These are phyloP conservation scores for Dipodomys stephensi DNA, from an alignment of 2,113 vertebrate genomes.

Conservation along the genomic window DNA sequence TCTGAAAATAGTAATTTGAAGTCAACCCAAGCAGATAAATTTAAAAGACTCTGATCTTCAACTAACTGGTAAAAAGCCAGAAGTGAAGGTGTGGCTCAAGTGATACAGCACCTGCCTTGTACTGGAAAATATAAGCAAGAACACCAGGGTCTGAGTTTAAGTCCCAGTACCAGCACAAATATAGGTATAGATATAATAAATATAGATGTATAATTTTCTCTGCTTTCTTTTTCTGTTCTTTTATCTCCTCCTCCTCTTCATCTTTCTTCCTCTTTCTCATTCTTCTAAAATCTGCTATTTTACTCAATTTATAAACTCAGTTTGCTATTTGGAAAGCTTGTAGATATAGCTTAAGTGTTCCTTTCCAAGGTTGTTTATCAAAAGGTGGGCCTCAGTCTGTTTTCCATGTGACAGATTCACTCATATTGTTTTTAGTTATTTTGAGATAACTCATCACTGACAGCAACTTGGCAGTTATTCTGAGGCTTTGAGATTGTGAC, in stretches of 20 bases:
- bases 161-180: no score
- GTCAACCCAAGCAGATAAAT: no score
- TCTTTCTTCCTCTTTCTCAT: not conserved
- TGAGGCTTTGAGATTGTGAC: slow-evolving; percentile 24
- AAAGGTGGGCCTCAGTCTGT: not conserved
- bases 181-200: no score
- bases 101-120: no score
- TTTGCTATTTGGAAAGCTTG: not conserved
- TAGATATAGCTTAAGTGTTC: not conserved
- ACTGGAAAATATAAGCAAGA: no score
- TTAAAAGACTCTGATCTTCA: no score
- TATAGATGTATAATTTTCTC: not conserved
- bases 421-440: slow-evolving; percentile 65
- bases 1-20: no score
- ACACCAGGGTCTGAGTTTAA: no score
- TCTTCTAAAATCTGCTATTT: not conserved
- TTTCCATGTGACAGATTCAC: slow-evolving; percentile 44
- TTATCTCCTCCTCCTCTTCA: not conserved
- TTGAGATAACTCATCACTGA: slow-evolving; percentile 51
- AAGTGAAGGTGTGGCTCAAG: no score
- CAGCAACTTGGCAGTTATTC: slow-evolving; percentile 41
- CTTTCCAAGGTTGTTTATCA: slow-evolving; percentile 33
- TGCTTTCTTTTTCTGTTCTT: not conserved
- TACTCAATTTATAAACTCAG: not conserved
- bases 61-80: no score